A percentile compares a stretch with the other conserved stretches of the same genome.
Evolutionary conservation across 2,888 invertebrate genomes (phyloP).

Genomic region (Hemistola chrysoprasaria): DNA sequence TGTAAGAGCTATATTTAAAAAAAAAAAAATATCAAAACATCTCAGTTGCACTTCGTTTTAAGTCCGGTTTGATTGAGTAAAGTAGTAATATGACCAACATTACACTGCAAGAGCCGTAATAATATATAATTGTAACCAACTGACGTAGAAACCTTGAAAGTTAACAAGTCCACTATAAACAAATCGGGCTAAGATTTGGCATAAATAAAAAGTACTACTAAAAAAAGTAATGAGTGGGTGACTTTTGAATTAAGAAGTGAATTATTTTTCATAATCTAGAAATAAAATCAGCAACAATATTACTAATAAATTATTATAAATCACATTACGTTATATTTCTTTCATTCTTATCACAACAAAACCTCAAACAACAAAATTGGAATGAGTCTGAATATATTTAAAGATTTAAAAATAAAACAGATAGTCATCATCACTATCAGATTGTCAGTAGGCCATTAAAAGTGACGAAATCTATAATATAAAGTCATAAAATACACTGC

Average conservation of each 20-base stretch:
- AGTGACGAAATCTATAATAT: conserved; percentile 20
- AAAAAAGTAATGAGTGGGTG: too few relatives aligned
- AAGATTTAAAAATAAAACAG: too few relatives aligned
- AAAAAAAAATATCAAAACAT: conserved; percentile 13
- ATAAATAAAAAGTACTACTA: neutral
- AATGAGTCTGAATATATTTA: too few relatives aligned
- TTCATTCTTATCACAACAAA: too few relatives aligned
- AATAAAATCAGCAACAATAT: too few relatives aligned
- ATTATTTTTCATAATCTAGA: too few relatives aligned
- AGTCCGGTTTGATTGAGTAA: conserved; percentile 23
- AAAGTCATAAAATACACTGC: conserved; percentile 9
- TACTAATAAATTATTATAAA: too few relatives aligned
- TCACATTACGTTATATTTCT: too few relatives aligned
- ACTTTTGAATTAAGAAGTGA: too few relatives aligned
- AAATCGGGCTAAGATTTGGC: conserved; percentile 4
- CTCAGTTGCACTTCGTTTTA: conserved; percentile 2
- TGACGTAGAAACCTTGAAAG: conserved; percentile 19
- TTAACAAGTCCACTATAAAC: conserved; percentile 10
- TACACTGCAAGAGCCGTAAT: conserved; percentile 15
- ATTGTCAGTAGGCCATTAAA: conserved; percentile 5
- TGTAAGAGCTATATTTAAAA: neutral
- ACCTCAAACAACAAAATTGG: too few relatives aligned
- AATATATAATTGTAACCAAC: conserved; percentile 22
- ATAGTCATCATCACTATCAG: too few relatives aligned
- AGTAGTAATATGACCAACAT: conserved; percentile 14